Conservation (phyloP, 2,888 invertebrate genomes). For the Acleris cristana region DNA sequence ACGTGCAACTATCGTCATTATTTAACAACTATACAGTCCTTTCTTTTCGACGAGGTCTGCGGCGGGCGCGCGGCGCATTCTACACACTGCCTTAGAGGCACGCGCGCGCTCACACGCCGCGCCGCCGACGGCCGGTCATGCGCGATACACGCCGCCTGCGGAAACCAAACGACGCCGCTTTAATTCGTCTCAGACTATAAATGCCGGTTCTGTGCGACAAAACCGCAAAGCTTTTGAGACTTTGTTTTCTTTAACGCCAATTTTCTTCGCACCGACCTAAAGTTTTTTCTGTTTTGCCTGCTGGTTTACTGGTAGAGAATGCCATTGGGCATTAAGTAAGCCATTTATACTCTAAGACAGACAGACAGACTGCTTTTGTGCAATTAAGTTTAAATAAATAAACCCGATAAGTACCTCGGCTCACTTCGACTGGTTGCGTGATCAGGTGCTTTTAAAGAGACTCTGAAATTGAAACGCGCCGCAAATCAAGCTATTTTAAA, state of each 20-base stretch:
- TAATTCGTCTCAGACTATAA: not conserved
- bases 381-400: no score
- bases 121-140: not conserved
- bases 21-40: constrained; percentile 79
- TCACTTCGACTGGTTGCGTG: constrained; percentile 21
- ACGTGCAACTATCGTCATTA: constrained; percentile 80
- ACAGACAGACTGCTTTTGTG: no score
- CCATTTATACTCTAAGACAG: no score
- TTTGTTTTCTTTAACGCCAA: no score
- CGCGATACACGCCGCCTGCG: not conserved
- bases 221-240: not conserved
- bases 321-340: not conserved
- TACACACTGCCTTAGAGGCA: constrained; percentile 66
- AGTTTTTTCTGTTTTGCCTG: no score
- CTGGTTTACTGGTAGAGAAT: no score
- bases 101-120: constrained; percentile 25
- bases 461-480: constrained; percentile 17
- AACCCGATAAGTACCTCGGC: constrained; percentile 1
- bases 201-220: constrained; percentile 1
- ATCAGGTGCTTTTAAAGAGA: constrained; percentile 26
- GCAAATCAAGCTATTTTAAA: constrained; percentile 35
- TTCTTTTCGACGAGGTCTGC: constrained; percentile 77
- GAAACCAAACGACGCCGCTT: not conserved
- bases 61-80: constrained; percentile 63
- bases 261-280: no score